Conservation (phyloP, 92 coral and sea anemone genomes). For the Palythoa caribaeorum region DNA sequence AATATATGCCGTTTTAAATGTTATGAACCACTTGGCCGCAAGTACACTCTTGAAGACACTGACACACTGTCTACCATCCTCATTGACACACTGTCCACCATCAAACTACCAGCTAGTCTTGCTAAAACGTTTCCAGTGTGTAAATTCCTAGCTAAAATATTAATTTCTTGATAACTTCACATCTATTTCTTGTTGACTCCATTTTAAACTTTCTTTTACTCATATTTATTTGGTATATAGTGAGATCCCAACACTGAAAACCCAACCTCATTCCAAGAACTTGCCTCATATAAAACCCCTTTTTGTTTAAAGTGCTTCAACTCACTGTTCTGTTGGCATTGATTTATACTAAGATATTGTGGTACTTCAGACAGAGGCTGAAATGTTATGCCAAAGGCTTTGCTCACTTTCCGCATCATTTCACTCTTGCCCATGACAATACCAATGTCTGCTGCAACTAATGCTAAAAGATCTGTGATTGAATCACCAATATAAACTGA, state of each 20-base stretch:
- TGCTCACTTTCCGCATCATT: constrained; percentile 76
- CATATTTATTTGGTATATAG: constrained; percentile 46
- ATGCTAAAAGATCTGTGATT: constrained; percentile 85
- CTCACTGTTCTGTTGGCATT: constrained; percentile 12
- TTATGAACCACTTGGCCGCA: too few species aligned
- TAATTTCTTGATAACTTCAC: too few species aligned
- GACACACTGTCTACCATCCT: too few species aligned
- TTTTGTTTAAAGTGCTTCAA: constrained; percentile 45
- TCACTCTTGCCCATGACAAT: constrained; percentile 85
- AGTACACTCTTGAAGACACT: too few species aligned
- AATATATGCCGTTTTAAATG: too few species aligned
- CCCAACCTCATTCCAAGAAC: constrained; percentile 92
- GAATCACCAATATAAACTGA: constrained; percentile 93
- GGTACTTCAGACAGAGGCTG: constrained; percentile 69
- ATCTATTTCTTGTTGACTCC: too few species aligned
- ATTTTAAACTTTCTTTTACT: not conserved
- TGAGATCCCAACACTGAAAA: constrained; percentile 75
- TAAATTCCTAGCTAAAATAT: too few species aligned
- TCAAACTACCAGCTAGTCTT: too few species aligned
- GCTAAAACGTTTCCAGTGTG: too few species aligned
- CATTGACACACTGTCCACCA: too few species aligned
- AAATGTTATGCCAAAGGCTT: constrained; percentile 84
- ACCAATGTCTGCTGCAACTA: constrained; percentile 85
- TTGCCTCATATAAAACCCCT: constrained; percentile 52
- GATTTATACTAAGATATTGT: not conserved